These are phyloP conservation scores for Carollia perspicillata DNA, from an alignment of 2,113 vertebrate species.

Conservation along the genomic window DNA sequence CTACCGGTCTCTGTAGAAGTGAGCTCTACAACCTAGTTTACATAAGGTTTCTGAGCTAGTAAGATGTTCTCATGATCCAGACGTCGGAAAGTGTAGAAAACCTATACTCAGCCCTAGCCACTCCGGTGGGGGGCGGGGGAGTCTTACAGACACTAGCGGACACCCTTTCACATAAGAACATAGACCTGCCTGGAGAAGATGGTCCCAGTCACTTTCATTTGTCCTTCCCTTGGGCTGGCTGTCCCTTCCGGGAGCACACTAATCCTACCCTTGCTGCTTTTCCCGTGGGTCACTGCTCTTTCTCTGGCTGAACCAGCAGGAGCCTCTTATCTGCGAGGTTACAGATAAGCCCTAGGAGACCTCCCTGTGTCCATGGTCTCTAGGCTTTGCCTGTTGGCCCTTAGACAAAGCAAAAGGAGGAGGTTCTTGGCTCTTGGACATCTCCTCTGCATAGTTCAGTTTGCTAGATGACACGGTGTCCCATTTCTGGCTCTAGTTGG, in stretches of 20 bases:
- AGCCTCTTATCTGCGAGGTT: neutral
- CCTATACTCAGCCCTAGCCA: neutral
- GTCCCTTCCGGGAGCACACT: neutral
- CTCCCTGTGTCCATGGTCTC: neutral
- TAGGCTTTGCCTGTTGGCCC: neutral
- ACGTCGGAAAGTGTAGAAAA: neutral
- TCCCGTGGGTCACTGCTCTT: neutral
- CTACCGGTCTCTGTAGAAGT: neutral
- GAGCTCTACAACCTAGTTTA: neutral
- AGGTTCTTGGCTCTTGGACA: neutral
- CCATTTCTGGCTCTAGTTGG: neutral
- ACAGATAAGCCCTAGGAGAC: neutral
- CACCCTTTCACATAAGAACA: fast-evolving
- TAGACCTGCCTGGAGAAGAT: neutral
- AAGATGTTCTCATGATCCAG: neutral
- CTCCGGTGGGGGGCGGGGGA: neutral
- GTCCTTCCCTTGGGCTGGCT: neutral
- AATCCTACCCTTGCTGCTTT: neutral
- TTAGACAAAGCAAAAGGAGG: neutral
- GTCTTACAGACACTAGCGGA: neutral
- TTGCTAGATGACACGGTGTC: neutral
- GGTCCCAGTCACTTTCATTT: neutral
- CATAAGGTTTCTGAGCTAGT: neutral
- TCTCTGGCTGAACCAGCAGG: neutral
- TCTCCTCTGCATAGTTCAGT: fast-evolving